Evolutionary conservation across 2,888 invertebrate species (phyloP).

Genomic region (Trichogramma evanescens): DNA sequence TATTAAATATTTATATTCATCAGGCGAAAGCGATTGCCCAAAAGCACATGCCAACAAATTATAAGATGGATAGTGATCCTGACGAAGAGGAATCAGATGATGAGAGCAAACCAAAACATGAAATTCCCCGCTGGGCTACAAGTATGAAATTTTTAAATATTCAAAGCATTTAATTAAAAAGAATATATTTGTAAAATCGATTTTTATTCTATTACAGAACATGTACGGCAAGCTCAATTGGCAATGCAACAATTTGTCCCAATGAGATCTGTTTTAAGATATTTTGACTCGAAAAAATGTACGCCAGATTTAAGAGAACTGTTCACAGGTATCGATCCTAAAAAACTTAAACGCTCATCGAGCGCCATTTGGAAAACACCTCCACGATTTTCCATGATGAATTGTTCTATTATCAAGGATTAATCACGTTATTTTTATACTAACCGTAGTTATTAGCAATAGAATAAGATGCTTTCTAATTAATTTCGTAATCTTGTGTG

Average conservation of each 20-base stretch:
- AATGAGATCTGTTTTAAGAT: conserved; percentile 50
- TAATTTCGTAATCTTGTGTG: too few species aligned
- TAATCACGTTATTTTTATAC: not conserved
- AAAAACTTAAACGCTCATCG: conserved; percentile 62
- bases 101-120: conserved; percentile 39
- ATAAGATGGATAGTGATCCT: conserved; percentile 42
- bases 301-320: conserved; percentile 62
- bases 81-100: conserved; percentile 42
- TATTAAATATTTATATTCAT: not conserved
- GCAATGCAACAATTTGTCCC: conserved; percentile 48
- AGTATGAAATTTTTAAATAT: conserved; percentile 26
- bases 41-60: conserved; percentile 27
- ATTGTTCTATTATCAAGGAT: conserved; percentile 19
- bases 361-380: conserved; percentile 71
- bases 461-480: too few species aligned
- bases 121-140: conserved; percentile 40
- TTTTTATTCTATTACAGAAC: conserved; percentile 31
- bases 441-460: too few species aligned
- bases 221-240: conserved; percentile 49
- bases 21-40: conserved; percentile 25
- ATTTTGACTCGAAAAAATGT: conserved; percentile 50
- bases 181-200: not conserved
- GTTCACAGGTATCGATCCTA: conserved; percentile 62
- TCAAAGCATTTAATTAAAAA: conserved; percentile 1
- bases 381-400: conserved; percentile 56